A percentile compares a stretch with the other conserved stretches of the same genome.
Conservation (phyloP, 2,888 invertebrate species). For the Eupithecia dodoneata region DNA sequence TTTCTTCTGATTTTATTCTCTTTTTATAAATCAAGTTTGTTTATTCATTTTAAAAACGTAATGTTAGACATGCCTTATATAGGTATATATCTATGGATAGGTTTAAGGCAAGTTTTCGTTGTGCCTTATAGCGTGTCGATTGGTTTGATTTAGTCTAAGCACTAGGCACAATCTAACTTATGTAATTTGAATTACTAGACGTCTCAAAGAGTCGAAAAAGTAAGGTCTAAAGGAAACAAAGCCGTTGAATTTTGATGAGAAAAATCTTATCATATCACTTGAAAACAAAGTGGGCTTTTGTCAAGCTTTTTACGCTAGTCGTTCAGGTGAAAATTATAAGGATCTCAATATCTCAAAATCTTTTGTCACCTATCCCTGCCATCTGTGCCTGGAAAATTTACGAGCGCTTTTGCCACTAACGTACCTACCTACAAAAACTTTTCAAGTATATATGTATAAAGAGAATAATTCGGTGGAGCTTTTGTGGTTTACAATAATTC, state of each 20-base stretch:
- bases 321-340: slow-evolving; percentile 31
- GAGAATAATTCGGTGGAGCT: slow-evolving; percentile 36
- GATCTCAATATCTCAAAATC: slow-evolving; percentile 30
- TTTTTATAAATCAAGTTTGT: not conserved
- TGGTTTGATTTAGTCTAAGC: no score
- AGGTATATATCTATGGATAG: no score
- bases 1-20: not conserved
- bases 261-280: not conserved
- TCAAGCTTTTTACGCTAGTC: slow-evolving; percentile 5
- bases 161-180: no score
- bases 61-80: no score
- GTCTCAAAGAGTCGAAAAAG: no score
- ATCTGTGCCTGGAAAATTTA: slow-evolving; percentile 59
- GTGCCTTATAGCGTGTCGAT: no score
- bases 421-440: slow-evolving; percentile 47
- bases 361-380: slow-evolving; percentile 61
- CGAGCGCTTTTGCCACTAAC: slow-evolving; percentile 51
- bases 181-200: no score
- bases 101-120: no score
- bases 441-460: slow-evolving; percentile 31
- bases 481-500: slow-evolving; percentile 14
- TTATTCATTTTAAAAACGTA: no score
- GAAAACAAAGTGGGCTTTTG: not conserved
- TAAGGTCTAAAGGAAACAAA: no score
- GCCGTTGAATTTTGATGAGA: not conserved